A percentile compares a stretch with the other conserved stretches of the same genome.
Evolutionary conservation across 1,140 invertebrate species (phyloP).

Genomic region (Ericerus pela): DNA sequence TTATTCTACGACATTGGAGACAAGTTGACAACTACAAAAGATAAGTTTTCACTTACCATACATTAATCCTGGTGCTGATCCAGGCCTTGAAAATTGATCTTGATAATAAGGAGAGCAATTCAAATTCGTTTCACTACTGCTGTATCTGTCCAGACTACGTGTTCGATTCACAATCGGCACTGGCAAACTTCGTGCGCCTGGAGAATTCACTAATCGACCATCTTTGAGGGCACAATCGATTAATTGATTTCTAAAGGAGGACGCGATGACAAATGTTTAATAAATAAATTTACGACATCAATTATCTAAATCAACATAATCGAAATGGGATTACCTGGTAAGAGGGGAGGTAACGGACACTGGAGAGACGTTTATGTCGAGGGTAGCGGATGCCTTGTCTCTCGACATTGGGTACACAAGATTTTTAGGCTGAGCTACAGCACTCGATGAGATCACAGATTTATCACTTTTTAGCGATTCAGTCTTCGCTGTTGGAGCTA

Average conservation of each 20-base stretch:
- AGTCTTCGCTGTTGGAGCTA: not conserved
- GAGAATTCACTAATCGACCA: not conserved
- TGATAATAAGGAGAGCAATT: not conserved
- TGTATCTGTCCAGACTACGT: not conserved
- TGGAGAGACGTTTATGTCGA: not conserved
- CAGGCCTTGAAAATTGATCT: constrained; percentile 3
- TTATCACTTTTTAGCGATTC: not conserved
- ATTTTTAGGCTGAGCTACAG: not conserved
- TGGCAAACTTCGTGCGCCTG: not conserved
- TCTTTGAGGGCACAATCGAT: not conserved
- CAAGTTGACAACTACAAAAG: too few species aligned
- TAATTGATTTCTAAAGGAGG: not conserved
- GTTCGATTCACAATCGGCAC: not conserved
- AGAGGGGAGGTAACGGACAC: not conserved
- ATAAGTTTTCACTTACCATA: constrained; percentile 3
- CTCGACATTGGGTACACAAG: not conserved
- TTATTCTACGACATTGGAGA: too few species aligned
- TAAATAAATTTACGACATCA: not conserved
- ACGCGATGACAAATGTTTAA: not conserved
- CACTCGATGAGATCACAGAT: constrained; percentile 1
- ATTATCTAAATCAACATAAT: too few species aligned
- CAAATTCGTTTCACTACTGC: constrained; percentile 1
- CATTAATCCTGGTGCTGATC: constrained; percentile 5
- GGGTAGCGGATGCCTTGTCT: not conserved
- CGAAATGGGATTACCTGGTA: not conserved